Base-by-base conservation (phyloP, 2,888 invertebrate species). In the Dryocosmus kuriphilus region DNA sequence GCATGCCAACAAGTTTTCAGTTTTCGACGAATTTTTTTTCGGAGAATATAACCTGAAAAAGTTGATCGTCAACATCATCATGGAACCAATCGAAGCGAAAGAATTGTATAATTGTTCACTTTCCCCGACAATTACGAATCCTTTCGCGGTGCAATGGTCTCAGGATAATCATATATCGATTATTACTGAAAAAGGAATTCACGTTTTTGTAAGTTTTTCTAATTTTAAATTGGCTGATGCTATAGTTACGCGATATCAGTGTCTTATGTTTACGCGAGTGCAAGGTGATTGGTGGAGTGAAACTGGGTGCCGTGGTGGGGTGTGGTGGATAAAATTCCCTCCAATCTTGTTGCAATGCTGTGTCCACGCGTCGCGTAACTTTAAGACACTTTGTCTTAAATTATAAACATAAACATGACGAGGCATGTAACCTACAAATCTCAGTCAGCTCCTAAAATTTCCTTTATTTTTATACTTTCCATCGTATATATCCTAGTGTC, bases 151-250 rank as follows among this genome's bases (percentile, higher is more conserved):
- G 19, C 30, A 90, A 79, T 92, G 92, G 92, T 92, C 92, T 0
- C 81, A 86, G 32, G 92, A 92, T 79, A 88, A 92, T 83, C 87
- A 89, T 46, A 84, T 92, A 51, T 90, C 92, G 0, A 65, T 92
- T 32, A 80, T 92, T 74, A 91, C 91, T 0, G 87, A 89, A 14
- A 86, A 84, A 65, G 92, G 92, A 30, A 85, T 91, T 76, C 89
- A 92, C 55, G 84, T 90, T 57, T 86, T 90, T 57, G 92, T 92
- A 86, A 91, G 89, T 90, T 71, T 67, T 41, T 41, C 46, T 38
- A 7, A 71, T 75, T 16, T 41, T 7, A 14, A 51, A 38, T 32
- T 51, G n/a, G n/a, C n/a, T n/a, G n/a, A n/a, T n/a, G n/a, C n/a
- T n/a, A n/a, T n/a, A n/a, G n/a, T n/a, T n/a, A n/a, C n/a, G n/a